Percentiles rank a stretch among this genome's conserved stretches.
Evolutionary conservation across 2,113 vertebrate genomes (phyloP).

Genomic region (Trochalopteron elliotii): DNA sequence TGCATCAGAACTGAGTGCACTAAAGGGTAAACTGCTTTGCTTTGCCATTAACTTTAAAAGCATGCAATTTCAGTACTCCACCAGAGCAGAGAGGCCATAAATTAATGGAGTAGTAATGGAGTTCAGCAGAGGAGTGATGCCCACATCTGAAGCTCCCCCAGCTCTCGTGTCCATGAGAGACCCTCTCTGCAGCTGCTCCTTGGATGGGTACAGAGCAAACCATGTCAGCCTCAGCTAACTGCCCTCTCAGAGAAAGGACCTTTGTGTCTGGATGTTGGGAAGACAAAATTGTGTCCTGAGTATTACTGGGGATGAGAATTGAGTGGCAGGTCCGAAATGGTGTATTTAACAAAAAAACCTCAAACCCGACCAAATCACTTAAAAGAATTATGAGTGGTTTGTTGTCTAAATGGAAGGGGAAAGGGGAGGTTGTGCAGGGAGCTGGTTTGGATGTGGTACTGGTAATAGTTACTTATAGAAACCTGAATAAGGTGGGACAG

Average conservation of each 20-base stretch:
- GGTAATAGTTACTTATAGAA: neutral
- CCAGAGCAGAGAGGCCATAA: neutral
- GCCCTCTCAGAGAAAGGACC: neutral
- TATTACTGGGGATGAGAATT: neutral
- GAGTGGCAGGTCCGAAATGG: rapidly evolving
- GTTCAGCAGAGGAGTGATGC: neutral
- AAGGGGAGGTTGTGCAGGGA: neutral
- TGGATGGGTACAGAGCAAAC: neutral
- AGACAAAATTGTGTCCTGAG: neutral
- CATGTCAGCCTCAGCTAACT: rapidly evolving
- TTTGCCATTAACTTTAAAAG: constrained; percentile 8
- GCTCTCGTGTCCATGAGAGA: neutral
- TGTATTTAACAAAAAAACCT: neutral
- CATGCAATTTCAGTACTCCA: neutral
- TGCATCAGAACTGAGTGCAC: neutral
- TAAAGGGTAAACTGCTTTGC: neutral
- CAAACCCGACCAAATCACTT: neutral
- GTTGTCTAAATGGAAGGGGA: neutral
- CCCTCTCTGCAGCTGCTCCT: neutral
- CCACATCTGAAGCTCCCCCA: neutral
- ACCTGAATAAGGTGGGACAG: neutral
- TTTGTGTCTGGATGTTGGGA: neutral
- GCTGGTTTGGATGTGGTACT: neutral
- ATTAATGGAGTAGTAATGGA: neutral
- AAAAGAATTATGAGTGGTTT: neutral